Conservation (phyloP, 2,888 invertebrate genomes). For the Hartigia nigra region DNA sequence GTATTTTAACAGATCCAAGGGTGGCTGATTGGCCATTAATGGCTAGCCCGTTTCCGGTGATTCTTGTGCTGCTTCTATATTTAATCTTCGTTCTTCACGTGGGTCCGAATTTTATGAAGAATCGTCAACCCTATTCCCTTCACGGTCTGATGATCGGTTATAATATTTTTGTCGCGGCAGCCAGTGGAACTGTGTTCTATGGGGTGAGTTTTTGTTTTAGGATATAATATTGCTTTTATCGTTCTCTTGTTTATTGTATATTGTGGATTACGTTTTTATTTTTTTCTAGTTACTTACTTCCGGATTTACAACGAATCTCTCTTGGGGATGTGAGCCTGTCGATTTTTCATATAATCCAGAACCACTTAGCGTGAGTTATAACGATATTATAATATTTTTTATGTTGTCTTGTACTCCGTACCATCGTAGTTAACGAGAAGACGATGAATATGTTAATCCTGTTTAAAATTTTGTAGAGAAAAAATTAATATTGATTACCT, state of each 20-base stretch:
- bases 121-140: slow-evolving; percentile 50
- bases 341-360: slow-evolving; percentile 76
- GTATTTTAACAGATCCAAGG: slow-evolving; percentile 51
- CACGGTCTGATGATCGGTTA: slow-evolving; percentile 56
- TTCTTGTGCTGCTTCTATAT: slow-evolving; percentile 47
- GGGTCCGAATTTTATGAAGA: slow-evolving; percentile 55
- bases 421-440: not conserved
- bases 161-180: slow-evolving; percentile 68
- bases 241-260: not conserved
- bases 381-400: not conserved
- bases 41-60: slow-evolving; percentile 52
- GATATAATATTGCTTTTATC: not conserved
- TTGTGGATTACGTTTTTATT: not conserved
- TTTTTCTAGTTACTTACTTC: slow-evolving; percentile 71
- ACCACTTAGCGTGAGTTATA: slow-evolving; percentile 69
- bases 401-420: not conserved
- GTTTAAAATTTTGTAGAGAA: not conserved
- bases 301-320: slow-evolving; percentile 73
- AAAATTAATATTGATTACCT: not conserved
- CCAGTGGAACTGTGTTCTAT: slow-evolving; percentile 75
- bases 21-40: slow-evolving; percentile 58
- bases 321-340: slow-evolving; percentile 76
- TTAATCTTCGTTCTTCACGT: slow-evolving; percentile 52
- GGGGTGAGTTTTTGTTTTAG: slow-evolving; percentile 70
- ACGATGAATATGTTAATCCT: not conserved